Percentiles rank a stretch among this genome's conserved stretches.
These are phyloP conservation scores for Holothuria scabra DNA, from an alignment of 53 echinoderm and acorn worm genomes.

Conservation along the genomic window DNA sequence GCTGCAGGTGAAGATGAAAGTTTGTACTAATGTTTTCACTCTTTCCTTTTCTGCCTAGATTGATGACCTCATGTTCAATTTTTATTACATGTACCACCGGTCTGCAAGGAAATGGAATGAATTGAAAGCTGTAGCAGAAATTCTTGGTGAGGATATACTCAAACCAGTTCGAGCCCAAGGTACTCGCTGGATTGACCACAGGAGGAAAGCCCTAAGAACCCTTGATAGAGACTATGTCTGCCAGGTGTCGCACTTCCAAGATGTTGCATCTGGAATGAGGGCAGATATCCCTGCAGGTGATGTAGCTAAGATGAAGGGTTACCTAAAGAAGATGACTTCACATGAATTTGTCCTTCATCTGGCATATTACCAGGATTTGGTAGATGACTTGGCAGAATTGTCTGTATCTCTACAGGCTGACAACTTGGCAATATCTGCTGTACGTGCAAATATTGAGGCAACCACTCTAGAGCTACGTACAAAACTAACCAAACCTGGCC, in stretches of 20 bases:
- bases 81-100: constrained; percentile 57
- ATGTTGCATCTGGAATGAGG: constrained; percentile 7
- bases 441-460: constrained; percentile 50
- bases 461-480: constrained; percentile 15
- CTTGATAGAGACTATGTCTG: constrained; percentile 52
- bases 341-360: constrained; percentile 59
- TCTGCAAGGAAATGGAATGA: constrained; percentile 65
- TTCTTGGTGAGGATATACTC: constrained; percentile 50
- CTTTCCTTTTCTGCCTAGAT: constrained; percentile 36
- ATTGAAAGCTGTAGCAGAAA: constrained; percentile 52
- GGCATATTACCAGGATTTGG: constrained; percentile 63
- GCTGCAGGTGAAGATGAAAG: background rate
- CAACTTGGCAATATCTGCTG: constrained; percentile 51
- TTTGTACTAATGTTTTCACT: background rate
- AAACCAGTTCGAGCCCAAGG: constrained; percentile 65
- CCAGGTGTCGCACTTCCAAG: constrained; percentile 55
- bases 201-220: constrained; percentile 51
- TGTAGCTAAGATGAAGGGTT: constrained; percentile 66
- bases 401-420: constrained; percentile 63
- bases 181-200: constrained; percentile 63
- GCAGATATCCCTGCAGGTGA: constrained; percentile 45
- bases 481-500: constrained; percentile 49
- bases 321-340: constrained; percentile 50
- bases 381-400: constrained; percentile 57
- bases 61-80: constrained; percentile 60